Evolutionary conservation across 2,888 invertebrate genomes (phyloP), one percentile per base, ranked within the genome.

Genomic region (Diloba caeruleocephala): DNA sequence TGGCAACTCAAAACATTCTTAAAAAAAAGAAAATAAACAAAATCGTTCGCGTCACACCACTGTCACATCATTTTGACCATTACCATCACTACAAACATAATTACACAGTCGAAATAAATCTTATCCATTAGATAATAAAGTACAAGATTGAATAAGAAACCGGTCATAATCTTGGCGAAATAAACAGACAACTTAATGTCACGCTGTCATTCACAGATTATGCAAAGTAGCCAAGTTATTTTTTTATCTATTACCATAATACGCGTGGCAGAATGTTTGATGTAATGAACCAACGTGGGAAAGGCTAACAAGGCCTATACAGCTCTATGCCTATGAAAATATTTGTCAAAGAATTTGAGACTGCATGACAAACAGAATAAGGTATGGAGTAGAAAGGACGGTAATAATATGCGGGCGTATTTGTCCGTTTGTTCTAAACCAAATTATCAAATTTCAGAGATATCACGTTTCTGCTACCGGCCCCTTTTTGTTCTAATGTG

Each of bases 181-280:
- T 75, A 78, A 79, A 81, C 70, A 82, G 81, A 84, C 82, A 85
- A 82, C 87, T 88, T 88, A 88, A 87, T 87, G 87, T 85, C 87
- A 84, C 59, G 69, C 76, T 82, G 85, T 87, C 87, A 82, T 79
- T 80, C 73, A 76, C 78, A 75, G 88, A 90, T 91, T 91, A 92
- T 91, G 90, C 89, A 89, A 90, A 92, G 89, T 82, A 83, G 81
- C 81, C 32, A 55, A 65, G 66, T 46, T 55, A 65, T 85, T 85
- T 86, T 88, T 86, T 85, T 87, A 88, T 84, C 81, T 85, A 89
- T 88, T 87, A 87, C 80, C 87, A 86, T 89, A 88, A 84, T 85
- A 81, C 81, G 82, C 82, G 78, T 78, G 74, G 84, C 79, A 79
- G 80, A 82, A 82, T 82, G 81, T 87, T 85, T 84, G 83, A 85